Base-by-base conservation (phyloP, 2,113 vertebrate species). In the Platichthys flesus region DNA sequence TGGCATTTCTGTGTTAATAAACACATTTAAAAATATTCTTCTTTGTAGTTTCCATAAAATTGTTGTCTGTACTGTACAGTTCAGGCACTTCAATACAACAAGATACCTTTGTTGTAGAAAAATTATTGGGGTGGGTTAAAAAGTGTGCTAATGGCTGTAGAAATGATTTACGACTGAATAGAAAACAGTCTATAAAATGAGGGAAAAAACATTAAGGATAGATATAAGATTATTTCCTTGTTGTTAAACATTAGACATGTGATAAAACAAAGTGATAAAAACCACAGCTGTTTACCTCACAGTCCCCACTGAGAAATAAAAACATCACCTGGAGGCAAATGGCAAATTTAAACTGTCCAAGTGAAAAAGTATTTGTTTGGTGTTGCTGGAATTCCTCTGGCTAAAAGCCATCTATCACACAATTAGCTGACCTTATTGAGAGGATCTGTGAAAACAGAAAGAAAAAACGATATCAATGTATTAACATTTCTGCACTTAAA, bases 341-440 rank as follows among this genome's bases (percentile, higher is more conserved):
- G 28, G 51, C 37, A 61, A 9, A 66, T 72, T 57, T 63, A 76
- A 81, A 80, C 47, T 56, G 73, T 47, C 55, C 21, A 65, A 77
- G 76, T 83, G 65, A 78, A 78, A 79, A 65, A 72, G 52, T 21
- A 57, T 74, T 63, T 84, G 73, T 78, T 81, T 80, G 54, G 71
- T 54, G 40, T 49, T 13, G 24, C n/a, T 15, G 51, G 58, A 62
- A 21, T 77, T 71, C 62, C 62, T 58, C 67, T 55, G 52, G 63
- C 67, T 24, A 55, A 55, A 67, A 79, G 26, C 72, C 35, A 69
- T 85, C 57, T 2, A 58, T 57, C 67, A 24, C 37, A 37, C 51
- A 55, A 65, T 82, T 56, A 51, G 21, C 49, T 74, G 70, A 67
- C 69, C 55, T 51, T 31, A 52, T 18, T 56, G 51, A 28, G 23